Evolutionary conservation across 1,140 invertebrate genomes (phyloP), one percentile per base, ranked within the genome.

Genomic region (Trichogramma pretiosum): DNA sequence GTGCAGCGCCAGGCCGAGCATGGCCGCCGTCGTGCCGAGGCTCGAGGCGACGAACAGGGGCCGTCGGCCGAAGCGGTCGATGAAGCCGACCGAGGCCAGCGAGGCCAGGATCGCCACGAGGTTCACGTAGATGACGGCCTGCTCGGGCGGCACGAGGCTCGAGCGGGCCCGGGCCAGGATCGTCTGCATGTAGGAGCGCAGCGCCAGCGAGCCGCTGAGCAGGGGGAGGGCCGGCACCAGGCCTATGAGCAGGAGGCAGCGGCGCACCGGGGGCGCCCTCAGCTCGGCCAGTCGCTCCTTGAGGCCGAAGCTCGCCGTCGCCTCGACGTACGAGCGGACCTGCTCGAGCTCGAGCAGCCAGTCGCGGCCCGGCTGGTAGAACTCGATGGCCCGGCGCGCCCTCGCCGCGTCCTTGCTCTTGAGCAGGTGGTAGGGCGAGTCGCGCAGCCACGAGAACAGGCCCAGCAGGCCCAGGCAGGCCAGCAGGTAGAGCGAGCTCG

Each of bases 161-260:
- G 74, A 72, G 41, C 78, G 76, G 22, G 76, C 74, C 26, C 71
- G 62, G 9, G 77, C 74, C 48, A 89, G 79, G 55, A 89, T 87
- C 32, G 78, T 76, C 45, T 85, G 80, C 10, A 83, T 76, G 56
- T 87, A 87, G 26, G 81, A 81, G 52, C 81, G 78, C 18, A 89
- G 72, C 2, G 81, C 82, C 43, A 82, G 83, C 16, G 85, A 80
- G 1, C 85, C 83, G 43, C 79, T 83, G 32, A 86, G 74, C 58
- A 87, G 83, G 60, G 88, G 83, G 16, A 85, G 80, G 4, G 81
- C 68, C 56, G 84, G 81, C 47, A 87, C 69, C 13, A 77, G 65
- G 24, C 80, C 56, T 22, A 81, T 70, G 26, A 87, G 78, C 5
- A 77, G 59, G 3, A 87, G 64, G 10, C 77, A 78, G 48, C 74